A percentile compares a stretch with the other conserved stretches of the same genome.
These are phyloP conservation scores for Takifugu rubripes DNA, from an alignment of 2,797 vertebrate genomes.

Conservation along the genomic window DNA sequence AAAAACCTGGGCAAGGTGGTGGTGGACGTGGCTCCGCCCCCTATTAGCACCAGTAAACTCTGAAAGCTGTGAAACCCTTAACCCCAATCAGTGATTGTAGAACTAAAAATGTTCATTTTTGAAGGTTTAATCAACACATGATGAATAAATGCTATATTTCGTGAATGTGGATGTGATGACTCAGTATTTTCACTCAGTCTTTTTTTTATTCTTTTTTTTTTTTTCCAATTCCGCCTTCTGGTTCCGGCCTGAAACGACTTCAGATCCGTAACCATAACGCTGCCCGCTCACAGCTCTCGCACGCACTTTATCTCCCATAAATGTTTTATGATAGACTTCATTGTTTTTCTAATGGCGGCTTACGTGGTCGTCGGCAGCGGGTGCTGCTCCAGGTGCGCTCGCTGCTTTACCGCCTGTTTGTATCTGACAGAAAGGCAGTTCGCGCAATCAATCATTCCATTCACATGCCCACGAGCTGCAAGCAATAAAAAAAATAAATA, in stretches of 20 bases:
- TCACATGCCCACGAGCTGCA: conserved; percentile 68
- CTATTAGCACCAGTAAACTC: conserved; percentile 84
- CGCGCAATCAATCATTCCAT: conserved; percentile 73
- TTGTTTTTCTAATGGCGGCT: conserved; percentile 67
- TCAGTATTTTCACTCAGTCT: conserved; percentile 16
- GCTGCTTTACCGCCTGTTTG: conserved; percentile 70
- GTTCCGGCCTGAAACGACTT: conserved; percentile 41
- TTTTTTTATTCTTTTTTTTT: conserved; percentile 4
- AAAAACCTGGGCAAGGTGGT: conserved; percentile 93
- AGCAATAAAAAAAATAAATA: conserved; percentile 60
- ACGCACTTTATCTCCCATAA: conserved; percentile 64
- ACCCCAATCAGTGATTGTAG: conserved; percentile 1
- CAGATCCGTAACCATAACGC: conserved; percentile 37
- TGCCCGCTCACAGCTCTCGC: conserved; percentile 49
- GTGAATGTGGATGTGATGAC: not conserved
- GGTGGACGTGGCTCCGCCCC: conserved; percentile 78
- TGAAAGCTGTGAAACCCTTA: conserved; percentile 60
- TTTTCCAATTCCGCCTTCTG: conserved; percentile 17
- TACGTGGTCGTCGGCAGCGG: conserved; percentile 61
- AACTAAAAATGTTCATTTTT: not conserved
- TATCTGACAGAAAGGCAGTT: conserved; percentile 69
- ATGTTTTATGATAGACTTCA: conserved; percentile 70
- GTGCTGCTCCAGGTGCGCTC: conserved; percentile 65
- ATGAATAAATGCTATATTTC: not conserved
- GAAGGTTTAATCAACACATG: not conserved